These are phyloP conservation scores for Mareca strepera DNA, from an alignment of 2,797 vertebrate species.

Conservation along the genomic window DNA sequence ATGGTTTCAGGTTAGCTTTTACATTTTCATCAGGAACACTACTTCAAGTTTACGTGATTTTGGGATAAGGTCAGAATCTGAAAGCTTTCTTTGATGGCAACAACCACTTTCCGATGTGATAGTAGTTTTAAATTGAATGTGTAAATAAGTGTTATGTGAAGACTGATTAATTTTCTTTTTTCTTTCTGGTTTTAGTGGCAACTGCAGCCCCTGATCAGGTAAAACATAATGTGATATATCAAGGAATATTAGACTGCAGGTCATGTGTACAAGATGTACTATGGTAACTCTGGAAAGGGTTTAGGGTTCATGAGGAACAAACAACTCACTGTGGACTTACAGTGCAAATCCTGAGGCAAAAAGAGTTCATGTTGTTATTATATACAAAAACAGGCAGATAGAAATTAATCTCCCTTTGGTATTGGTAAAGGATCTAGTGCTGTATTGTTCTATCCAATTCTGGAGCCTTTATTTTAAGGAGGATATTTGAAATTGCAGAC, in stretches of 20 bases:
- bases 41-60: background rate
- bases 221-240: conserved; percentile 75
- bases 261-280: background rate
- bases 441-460: background rate
- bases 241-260: background rate
- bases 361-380: background rate
- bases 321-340: background rate
- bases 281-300: background rate
- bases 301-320: background rate
- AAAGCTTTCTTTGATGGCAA: background rate
- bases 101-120: background rate
- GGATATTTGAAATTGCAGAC: background rate
- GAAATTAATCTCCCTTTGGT: background rate
- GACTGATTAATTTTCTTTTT: conserved; percentile 60
- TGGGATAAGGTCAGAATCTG: background rate
- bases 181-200: conserved; percentile 84
- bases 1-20: background rate
- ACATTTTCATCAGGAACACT: background rate
- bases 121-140: background rate
- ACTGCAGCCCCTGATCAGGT: conserved; percentile 88
- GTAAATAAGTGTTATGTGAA: background rate
- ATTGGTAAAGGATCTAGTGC: background rate
- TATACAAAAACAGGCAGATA: background rate
- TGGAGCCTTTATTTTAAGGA: background rate
- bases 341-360: background rate